Evolutionary conservation across 2,797 vertebrate species (phyloP), one percentile per base, ranked within the genome.

Genomic region (Eurystomus glaucurus): DNA sequence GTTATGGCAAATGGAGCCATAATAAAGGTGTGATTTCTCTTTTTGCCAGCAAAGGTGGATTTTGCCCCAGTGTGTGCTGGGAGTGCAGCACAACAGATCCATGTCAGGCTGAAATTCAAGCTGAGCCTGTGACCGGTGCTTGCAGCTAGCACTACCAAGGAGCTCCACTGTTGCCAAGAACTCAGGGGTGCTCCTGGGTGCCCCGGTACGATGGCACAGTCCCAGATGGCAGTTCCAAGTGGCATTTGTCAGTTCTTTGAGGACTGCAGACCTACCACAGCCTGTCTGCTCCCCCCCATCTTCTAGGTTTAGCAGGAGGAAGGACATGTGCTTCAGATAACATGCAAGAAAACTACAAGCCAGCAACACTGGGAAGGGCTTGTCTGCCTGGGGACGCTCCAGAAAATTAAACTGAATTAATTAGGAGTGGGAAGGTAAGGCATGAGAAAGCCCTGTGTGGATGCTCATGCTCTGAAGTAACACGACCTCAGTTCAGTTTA

Each of bases 371-470:
- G 26, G 29, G 29, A 94, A 86, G 35, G 52, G 14, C 22, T 85
- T 12, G 1, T 45, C 41, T 58, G 55, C 54, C 51, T 51, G 37
- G 46, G 76, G 37, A 83, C 1, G 1, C 64, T 77, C 54, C 33
- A 50, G 76, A 92, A 96, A 92, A 91, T 88, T 82, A 85, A 54
- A 18, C 54, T 90, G 79, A 79, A 72, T 93, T 90, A 94, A 92
- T 92, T 54, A 97, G 60, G 11, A 95, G 58, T 26, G 18, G 65
- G 71, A 90, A 95, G 68, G 80, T 58, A 80, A n/a, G 46, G 62
- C 45, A 82, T 45, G 65, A 95, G 85, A 83, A 93, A 76, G 50
- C 26, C 68, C 64, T 69, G 29, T 66, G 79, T 58, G 64, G 68
- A 88, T 2, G 5, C 18, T 80, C 11, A 16, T 0, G 4, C 60